phyloP scores from a whole-genome alignment of 2,113 vertebrate genomes.

The Myodes glareolus region DNA sequence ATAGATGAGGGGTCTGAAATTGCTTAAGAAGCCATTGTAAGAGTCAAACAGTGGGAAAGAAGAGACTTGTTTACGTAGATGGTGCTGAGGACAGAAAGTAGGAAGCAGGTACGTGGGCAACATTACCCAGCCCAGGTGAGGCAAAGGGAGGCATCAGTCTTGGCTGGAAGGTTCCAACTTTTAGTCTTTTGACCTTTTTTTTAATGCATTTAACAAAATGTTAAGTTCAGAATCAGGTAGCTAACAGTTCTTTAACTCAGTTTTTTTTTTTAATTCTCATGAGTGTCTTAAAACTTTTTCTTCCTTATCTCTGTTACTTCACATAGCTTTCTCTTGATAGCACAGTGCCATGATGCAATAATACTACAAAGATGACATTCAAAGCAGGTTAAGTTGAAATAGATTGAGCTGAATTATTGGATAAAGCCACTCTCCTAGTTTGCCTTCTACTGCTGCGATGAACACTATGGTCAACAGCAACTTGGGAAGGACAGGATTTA shows the following conservation, averaged over 20 bases:
- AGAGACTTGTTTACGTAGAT: neutral
- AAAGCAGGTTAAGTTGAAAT: neutral
- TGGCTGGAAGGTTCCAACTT: neutral
- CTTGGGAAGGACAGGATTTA: neutral
- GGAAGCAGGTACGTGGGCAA: neutral
- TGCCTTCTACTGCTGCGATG: neutral
- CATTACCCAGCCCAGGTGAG: no score
- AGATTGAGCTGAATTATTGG: neutral
- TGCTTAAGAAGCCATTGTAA: no score
- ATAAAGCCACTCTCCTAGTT: neutral
- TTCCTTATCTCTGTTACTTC: neutral
- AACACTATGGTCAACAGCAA: neutral
- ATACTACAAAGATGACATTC: neutral
- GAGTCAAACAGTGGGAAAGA: neutral
- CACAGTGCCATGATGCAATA: neutral
- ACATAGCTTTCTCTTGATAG: neutral
- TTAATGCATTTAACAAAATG: neutral
- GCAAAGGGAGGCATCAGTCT: neutral
- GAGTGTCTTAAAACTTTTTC: neutral
- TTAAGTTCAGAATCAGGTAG: neutral
- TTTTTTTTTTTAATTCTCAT: neutral
- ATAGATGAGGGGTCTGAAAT: neutral
- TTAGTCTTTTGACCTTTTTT: neutral
- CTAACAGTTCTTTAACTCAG: neutral
- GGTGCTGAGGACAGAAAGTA: neutral